Conservation (phyloP, 2,888 invertebrate species). For the Pelosia muscerda region DNA sequence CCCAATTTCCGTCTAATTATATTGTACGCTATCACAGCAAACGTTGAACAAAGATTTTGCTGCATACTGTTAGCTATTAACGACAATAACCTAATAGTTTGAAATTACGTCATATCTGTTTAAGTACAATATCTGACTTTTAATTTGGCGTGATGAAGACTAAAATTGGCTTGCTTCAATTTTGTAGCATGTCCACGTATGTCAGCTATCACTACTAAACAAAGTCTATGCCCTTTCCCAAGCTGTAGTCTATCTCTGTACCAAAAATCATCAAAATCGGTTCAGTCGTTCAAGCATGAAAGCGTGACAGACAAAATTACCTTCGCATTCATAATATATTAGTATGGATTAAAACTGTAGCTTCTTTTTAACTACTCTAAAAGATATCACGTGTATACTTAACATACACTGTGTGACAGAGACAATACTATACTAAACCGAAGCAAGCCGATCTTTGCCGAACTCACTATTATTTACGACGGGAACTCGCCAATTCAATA, state of each 20-base stretch:
- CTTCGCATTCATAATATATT: too few relatives aligned
- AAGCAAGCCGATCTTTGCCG: not conserved
- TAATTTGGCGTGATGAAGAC: not conserved
- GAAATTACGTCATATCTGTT: not conserved
- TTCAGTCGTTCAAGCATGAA: too few relatives aligned
- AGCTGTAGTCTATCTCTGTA: too few relatives aligned
- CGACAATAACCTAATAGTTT: not conserved
- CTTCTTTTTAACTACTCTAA: too few relatives aligned
- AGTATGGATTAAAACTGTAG: too few relatives aligned
- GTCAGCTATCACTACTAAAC: too few relatives aligned
- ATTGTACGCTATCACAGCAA: not conserved
- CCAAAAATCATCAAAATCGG: too few relatives aligned
- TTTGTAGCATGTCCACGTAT: not conserved
- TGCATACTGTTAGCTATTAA: not conserved
- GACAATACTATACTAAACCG: too few relatives aligned
- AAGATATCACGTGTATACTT: too few relatives aligned
- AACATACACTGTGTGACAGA: too few relatives aligned
- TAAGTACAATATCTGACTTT: not conserved
- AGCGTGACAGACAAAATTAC: too few relatives aligned
- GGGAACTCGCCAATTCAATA: not conserved
- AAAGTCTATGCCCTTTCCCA: too few relatives aligned
- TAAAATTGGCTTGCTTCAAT: not conserved
- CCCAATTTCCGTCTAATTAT: constrained; percentile 3
- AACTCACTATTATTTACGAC: not conserved
- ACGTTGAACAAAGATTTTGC: not conserved